Evolutionary conservation across 2,113 vertebrate species (phyloP), one percentile per base, ranked within the genome.

Genomic region (Morone saxatilis): DNA sequence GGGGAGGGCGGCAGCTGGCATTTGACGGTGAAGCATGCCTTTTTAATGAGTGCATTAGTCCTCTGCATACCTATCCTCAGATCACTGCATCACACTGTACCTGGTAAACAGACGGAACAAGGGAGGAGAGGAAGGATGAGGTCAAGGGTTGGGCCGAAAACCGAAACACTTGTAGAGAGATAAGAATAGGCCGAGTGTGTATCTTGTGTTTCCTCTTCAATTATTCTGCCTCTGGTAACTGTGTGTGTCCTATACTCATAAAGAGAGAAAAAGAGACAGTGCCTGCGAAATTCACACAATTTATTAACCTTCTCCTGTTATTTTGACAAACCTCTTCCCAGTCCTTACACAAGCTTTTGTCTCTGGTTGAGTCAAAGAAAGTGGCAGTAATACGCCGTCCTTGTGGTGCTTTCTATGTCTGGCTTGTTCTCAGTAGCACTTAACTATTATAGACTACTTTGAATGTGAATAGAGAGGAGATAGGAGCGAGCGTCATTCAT

Each of bases 21-120:
- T 92, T 92, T 94, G 93, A 95, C 83, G 89, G 91, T 88, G 93
- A 94, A 92, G 91, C 93, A 94, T 93, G 89, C 83, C 88, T 94
- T 94, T 96, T 93, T 94, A 95, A 95, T 94, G 92, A 94, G 89
- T 78, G 86, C 78, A 87, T 94, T 94, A 94, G 93, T 92, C 88
- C 89, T 91, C 80, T 82, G 82, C 92, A 90, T 86, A 89, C 86
- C 88, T 84, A 87, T 89, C 86, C 79, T 91, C 75, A 90, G 88
- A 92, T 87, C 87, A 80, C 86, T 85, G 84, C 86, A 83, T 83
- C 74, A 70, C 71, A 59, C 85, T 76, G 77, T 60, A 87, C 40
- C 73, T 83, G 60, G 71, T 85, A 89, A 91, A 79, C 77, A 86
- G 71, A 71, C 43, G 16, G 62, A 84, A 83, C 61, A 59, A 63